Conservation (phyloP, 1,140 invertebrate species). For the Lasioglossum baleicum region DNA sequence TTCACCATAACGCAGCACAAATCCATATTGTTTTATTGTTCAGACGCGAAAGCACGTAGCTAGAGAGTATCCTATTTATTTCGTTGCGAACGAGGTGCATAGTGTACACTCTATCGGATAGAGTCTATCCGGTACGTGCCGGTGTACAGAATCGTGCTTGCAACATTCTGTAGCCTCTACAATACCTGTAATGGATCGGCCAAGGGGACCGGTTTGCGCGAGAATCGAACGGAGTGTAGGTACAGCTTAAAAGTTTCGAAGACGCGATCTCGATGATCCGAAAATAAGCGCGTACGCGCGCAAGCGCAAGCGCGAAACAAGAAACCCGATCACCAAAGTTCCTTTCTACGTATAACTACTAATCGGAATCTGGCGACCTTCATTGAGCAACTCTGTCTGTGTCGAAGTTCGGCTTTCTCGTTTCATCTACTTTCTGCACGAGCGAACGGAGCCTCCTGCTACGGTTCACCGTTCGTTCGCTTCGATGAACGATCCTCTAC, state of each 20-base stretch:
- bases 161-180: constrained; percentile 62
- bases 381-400: constrained; percentile 1
- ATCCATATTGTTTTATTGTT: constrained; percentile 31
- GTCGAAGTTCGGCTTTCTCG: background rate
- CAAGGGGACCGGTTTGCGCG: constrained; percentile 45
- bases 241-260: background rate
- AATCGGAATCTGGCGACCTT: background rate
- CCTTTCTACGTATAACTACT: background rate
- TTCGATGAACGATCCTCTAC: background rate
- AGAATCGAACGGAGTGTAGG: background rate
- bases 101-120: constrained; percentile 4
- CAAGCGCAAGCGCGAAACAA: background rate
- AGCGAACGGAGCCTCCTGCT: background rate
- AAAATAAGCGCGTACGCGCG: background rate
- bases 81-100: background rate
- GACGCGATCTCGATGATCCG: background rate
- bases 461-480: background rate
- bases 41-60: constrained; percentile 12
- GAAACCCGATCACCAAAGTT: background rate
- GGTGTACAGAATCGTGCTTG: constrained; percentile 46
- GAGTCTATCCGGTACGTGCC: constrained; percentile 12
- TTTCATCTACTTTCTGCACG: background rate
- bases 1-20: constrained; percentile 55
- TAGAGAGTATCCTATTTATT: constrained; percentile 19
- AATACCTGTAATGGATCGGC: constrained; percentile 48